Evolutionary conservation across 2,113 vertebrate genomes (phyloP).

Genomic region (Balaenoptera acutorostrata): DNA sequence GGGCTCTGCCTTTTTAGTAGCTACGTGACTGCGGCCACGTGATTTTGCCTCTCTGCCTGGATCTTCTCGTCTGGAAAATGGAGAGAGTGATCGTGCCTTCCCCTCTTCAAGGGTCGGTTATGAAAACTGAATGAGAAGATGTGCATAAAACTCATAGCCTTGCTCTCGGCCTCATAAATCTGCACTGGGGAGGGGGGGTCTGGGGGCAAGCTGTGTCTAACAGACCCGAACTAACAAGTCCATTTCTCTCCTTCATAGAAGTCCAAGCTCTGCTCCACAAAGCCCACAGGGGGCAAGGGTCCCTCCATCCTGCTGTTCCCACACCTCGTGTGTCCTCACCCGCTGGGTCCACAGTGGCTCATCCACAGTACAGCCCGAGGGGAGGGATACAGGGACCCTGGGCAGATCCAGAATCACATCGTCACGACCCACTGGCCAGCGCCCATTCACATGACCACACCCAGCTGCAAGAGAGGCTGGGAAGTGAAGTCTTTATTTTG

Average conservation of each 20-base stretch:
- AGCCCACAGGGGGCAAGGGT: rapidly evolving
- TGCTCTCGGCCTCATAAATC: background rate
- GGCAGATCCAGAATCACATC: background rate
- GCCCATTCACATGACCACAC: rapidly evolving
- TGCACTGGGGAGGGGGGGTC: rapidly evolving
- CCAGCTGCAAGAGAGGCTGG: background rate
- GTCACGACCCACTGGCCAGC: background rate
- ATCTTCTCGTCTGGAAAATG: background rate
- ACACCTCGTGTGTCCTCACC: background rate
- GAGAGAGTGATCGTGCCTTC: rapidly evolving
- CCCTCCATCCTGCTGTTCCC: background rate
- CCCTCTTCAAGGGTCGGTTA: rapidly evolving
- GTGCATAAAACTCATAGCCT: rapidly evolving
- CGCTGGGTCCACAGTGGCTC: background rate
- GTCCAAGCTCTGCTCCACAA: no score
- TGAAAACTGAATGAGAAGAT: background rate
- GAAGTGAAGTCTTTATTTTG: background rate
- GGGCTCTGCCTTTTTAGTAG: background rate
- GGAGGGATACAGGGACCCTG: rapidly evolving
- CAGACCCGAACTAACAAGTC: background rate
- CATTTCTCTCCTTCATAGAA: rapidly evolving
- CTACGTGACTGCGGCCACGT: rapidly evolving
- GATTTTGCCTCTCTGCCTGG: background rate
- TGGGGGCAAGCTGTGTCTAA: rapidly evolving
- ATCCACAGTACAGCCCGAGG: rapidly evolving